A percentile compares a stretch with the other conserved stretches of the same genome.
These are phyloP conservation scores for Cyclura pinguis DNA, from an alignment of 2,797 vertebrate genomes.

Conservation along the genomic window DNA sequence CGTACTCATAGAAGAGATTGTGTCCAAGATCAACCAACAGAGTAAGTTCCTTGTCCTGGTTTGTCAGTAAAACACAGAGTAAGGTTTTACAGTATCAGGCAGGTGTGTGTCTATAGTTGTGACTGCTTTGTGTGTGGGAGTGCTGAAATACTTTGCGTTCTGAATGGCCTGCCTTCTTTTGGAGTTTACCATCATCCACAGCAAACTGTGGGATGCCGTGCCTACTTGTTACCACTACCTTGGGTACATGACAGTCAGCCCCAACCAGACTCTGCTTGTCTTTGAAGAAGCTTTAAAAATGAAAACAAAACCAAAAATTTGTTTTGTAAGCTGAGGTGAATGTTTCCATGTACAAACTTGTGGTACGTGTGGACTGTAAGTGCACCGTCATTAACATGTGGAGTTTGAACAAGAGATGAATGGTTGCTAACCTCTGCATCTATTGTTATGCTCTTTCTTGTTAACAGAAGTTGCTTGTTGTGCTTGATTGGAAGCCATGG, in stretches of 20 bases:
- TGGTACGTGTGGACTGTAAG: constrained; percentile 72
- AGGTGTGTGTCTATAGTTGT: constrained; percentile 59
- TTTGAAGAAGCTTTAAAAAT: constrained; percentile 73
- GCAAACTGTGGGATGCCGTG: constrained; percentile 85
- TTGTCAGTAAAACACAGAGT: constrained; percentile 45
- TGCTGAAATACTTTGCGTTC: constrained; percentile 63
- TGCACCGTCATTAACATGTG: constrained; percentile 69
- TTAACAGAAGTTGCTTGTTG: constrained; percentile 78
- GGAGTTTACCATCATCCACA: constrained; percentile 85
- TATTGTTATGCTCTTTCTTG: constrained; percentile 70
- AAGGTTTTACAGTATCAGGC: constrained; percentile 77
- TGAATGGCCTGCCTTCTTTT: constrained; percentile 71
- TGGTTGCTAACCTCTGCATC: constrained; percentile 71
- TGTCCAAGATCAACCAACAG: constrained; percentile 44
- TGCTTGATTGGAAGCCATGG: constrained; percentile 80
- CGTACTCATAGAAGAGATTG: constrained; percentile 21
- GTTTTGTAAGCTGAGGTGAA: constrained; percentile 70
- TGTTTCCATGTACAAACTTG: constrained; percentile 73
- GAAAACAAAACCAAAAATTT: constrained; percentile 55
- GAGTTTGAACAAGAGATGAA: constrained; percentile 71
- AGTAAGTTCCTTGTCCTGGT: constrained; percentile 16
- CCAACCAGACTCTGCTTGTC: constrained; percentile 86
- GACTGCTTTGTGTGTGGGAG: constrained; percentile 63
- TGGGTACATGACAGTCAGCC: constrained; percentile 86
- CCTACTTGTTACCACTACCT: constrained; percentile 84